These are phyloP conservation scores for Ligdia adustata DNA, from an alignment of 2,888 invertebrate genomes.

Conservation along the genomic window DNA sequence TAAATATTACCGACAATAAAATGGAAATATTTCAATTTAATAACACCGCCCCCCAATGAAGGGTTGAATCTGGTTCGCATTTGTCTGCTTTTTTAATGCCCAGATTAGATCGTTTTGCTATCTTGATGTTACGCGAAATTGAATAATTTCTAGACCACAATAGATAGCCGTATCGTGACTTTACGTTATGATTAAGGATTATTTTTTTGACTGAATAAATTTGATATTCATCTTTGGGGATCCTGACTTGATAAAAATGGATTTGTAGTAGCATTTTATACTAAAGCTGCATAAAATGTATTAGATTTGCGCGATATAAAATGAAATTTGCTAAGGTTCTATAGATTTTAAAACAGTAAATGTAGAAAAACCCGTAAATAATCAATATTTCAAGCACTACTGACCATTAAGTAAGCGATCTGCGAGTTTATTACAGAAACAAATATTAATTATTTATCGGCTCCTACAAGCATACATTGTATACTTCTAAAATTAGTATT, in stretches of 20 bases:
- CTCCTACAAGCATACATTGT: too few species aligned
- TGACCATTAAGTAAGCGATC: too few species aligned
- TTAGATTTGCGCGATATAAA: too few species aligned
- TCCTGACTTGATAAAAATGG: too few species aligned
- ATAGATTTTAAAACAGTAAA: too few species aligned
- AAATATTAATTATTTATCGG: too few species aligned
- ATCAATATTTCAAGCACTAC: too few species aligned
- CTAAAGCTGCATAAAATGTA: too few species aligned
- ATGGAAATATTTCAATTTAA: constrained; percentile 83
- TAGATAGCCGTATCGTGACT: constrained; percentile 51
- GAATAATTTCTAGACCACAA: constrained; percentile 67
- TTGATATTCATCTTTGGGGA: constrained; percentile 35
- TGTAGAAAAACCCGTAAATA: too few species aligned
- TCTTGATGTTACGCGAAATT: constrained; percentile 80
- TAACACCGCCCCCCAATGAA: constrained; percentile 70
- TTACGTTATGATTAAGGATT: constrained; percentile 45
- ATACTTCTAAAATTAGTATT: background rate
- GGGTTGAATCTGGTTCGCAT: constrained; percentile 69
- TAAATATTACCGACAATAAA: constrained; percentile 83
- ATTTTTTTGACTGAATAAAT: constrained; percentile 49
- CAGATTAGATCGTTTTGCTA: constrained; percentile 65
- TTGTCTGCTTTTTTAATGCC: constrained; percentile 59
- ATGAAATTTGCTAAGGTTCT: too few species aligned
- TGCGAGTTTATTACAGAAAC: too few species aligned
- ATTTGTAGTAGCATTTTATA: too few species aligned